Conservation (phyloP, 2,113 vertebrate species). For the Gila orcuttii region DNA sequence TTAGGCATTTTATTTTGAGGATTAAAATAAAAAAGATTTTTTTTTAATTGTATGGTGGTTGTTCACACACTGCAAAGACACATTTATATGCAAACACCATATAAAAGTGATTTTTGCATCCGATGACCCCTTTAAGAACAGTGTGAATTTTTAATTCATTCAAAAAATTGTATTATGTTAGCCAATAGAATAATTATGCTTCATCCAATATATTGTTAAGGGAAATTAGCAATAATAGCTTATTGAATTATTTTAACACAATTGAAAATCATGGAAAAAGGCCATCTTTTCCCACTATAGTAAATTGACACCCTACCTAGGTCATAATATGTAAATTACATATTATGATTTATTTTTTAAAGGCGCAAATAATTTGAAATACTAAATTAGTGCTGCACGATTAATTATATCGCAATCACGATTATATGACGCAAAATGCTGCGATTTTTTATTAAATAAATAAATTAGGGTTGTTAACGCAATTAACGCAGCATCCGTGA, state of each 20-base stretch:
- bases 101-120: too few species aligned
- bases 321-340: background rate
- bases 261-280: background rate
- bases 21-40: too few species aligned
- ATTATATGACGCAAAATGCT: too few species aligned
- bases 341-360: background rate
- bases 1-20: too few species aligned
- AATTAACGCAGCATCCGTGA: too few species aligned
- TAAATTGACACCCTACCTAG: background rate
- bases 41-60: too few species aligned
- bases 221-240: background rate
- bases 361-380: background rate
- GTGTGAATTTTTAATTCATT: background rate
- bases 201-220: background rate
- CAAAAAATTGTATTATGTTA: background rate
- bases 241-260: background rate
- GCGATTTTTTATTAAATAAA: too few species aligned
- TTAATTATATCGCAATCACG: too few species aligned
- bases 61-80: too few species aligned
- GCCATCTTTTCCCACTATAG: background rate
- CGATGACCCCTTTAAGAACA: background rate
- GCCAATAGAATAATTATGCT: background rate
- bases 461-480: too few species aligned
- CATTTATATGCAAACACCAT: too few species aligned
- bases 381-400: background rate